phyloP scores from a whole-genome alignment of 2,113 vertebrate species.

The Datnioides undecimradiatus region DNA sequence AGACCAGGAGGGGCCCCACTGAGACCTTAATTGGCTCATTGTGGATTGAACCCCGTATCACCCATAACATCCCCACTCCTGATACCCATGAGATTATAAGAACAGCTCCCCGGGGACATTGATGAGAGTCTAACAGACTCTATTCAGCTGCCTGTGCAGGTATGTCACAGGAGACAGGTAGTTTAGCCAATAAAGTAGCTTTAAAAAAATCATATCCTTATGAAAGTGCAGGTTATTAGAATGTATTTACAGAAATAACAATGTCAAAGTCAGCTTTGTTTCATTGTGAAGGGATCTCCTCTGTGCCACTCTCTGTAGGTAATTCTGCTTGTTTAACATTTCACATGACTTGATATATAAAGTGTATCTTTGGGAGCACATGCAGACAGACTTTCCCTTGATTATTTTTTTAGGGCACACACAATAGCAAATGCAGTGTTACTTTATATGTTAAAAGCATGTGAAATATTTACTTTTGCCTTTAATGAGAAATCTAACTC shows the following conservation, averaged over 20 bases:
- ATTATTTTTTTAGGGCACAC: background rate
- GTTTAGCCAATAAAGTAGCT: slow-evolving; percentile 9
- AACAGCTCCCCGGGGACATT: slow-evolving; percentile 65
- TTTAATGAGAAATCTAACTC: background rate
- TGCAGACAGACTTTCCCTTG: background rate
- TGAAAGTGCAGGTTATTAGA: no score
- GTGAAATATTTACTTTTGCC: background rate
- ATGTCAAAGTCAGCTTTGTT: no score
- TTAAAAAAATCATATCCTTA: no score
- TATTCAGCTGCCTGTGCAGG: slow-evolving; percentile 47
- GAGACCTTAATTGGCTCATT: slow-evolving; percentile 84
- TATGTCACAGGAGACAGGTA: slow-evolving; percentile 48
- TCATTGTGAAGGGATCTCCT: no score
- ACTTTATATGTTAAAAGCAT: background rate
- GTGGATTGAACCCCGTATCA: slow-evolving; percentile 76
- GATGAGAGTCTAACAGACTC: slow-evolving; percentile 47
- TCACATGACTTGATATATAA: no score
- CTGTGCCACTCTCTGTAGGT: no score
- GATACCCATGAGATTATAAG: slow-evolving; percentile 66
- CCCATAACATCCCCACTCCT: slow-evolving; percentile 40
- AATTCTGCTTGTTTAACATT: no score
- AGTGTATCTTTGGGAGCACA: background rate
- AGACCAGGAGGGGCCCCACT: slow-evolving; percentile 70
- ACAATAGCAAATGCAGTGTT: background rate
- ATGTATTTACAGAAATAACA: no score